These are phyloP conservation scores for Tenebrio molitor DNA, from an alignment of 1,140 invertebrate genomes.

Conservation along the genomic window DNA sequence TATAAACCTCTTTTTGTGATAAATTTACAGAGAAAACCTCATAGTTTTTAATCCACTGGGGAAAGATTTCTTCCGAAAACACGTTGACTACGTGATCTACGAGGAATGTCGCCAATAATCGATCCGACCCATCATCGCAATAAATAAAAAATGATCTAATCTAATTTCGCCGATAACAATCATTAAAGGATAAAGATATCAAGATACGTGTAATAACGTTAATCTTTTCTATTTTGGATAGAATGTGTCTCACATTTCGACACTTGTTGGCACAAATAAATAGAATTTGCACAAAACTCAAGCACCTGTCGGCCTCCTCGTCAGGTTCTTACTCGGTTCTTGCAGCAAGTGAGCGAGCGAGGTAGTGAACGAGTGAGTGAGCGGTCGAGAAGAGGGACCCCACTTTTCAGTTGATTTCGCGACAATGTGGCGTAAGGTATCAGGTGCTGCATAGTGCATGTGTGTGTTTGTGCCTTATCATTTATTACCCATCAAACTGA, in stretches of 20 bases:
- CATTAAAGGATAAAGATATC: not conserved
- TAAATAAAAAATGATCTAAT: not conserved
- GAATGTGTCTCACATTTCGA: not conserved
- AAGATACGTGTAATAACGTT: not conserved
- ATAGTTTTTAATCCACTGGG: no score
- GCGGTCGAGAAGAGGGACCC: constrained; percentile 36
- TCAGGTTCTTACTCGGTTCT: no score
- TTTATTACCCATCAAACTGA: not conserved
- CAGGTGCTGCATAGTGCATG: constrained; percentile 47
- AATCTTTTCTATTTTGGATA: not conserved
- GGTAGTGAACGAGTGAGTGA: constrained; percentile 1
- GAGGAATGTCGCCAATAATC: not conserved
- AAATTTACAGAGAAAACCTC: no score
- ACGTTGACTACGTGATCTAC: not conserved
- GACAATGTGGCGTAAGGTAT: constrained; percentile 47
- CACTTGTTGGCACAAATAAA: no score
- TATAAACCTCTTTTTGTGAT: no score
- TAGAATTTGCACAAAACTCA: no score
- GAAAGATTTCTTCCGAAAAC: no score
- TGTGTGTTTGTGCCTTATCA: constrained; percentile 33
- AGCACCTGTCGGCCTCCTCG: not conserved
- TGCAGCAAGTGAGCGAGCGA: not conserved
- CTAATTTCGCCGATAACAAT: not conserved
- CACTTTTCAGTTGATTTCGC: constrained; percentile 50
- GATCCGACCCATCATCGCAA: not conserved